Conservation (phyloP, 2,797 vertebrate genomes). For the Stomatorhinus walkeri region DNA sequence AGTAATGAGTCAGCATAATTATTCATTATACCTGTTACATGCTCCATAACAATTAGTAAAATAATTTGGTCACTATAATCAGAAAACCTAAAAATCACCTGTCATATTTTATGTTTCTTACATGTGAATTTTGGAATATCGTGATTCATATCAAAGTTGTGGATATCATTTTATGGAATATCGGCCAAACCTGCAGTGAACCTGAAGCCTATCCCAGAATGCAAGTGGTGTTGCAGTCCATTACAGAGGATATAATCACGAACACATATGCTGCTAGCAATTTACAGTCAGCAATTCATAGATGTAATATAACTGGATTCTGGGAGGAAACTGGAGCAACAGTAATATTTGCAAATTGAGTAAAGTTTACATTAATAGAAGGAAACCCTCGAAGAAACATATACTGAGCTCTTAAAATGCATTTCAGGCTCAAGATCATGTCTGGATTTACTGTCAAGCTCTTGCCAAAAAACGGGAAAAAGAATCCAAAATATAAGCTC, state of each 20-base stretch:
- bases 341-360: background rate
- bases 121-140: background rate
- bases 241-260: background rate
- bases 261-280: background rate
- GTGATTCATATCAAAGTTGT: background rate
- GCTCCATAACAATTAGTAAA: background rate
- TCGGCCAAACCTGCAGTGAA: background rate
- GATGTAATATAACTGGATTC: background rate
- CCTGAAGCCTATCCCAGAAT: background rate
- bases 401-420: background rate
- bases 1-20: background rate
- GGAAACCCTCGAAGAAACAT: background rate
- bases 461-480: background rate
- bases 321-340: background rate
- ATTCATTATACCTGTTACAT: background rate
- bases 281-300: background rate
- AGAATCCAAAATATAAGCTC: background rate
- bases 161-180: background rate
- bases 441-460: background rate
- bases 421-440: background rate
- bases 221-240: background rate
- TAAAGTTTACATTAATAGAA: background rate
- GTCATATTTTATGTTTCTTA: background rate
- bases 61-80: background rate
- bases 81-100: background rate